phyloP scores from a whole-genome alignment of 2,888 invertebrate genomes.

The Folsomia manolachei region DNA sequence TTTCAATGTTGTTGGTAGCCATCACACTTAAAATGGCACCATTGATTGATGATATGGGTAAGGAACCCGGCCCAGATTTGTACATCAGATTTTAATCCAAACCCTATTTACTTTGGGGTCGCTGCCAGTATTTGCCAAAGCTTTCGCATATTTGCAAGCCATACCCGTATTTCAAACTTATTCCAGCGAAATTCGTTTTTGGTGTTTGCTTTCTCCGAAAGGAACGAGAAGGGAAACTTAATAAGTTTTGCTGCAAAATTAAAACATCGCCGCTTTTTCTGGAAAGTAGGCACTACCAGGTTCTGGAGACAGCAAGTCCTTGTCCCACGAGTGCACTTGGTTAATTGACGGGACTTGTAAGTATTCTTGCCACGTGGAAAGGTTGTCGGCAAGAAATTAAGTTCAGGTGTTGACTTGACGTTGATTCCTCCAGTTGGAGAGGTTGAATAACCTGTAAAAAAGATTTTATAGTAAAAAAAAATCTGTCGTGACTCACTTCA shows the following conservation, averaged over 20 bases:
- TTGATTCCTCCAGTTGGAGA: background rate
- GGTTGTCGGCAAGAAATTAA: background rate
- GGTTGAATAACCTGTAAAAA: background rate
- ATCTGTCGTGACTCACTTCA: background rate
- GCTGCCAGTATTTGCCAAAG: background rate
- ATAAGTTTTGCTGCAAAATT: background rate
- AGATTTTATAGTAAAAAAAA: background rate
- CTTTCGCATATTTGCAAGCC: too few relatives aligned
- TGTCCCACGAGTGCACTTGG: background rate
- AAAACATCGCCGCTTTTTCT: background rate
- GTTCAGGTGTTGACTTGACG: background rate
- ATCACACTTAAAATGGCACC: slow-evolving; percentile 91
- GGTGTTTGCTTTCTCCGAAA: background rate
- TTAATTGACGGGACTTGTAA: too few relatives aligned
- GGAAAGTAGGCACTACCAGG: too few relatives aligned
- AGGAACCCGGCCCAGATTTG: too few relatives aligned
- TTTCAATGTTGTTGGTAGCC: slow-evolving; percentile 85
- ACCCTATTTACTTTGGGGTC: too few relatives aligned
- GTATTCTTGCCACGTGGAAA: background rate
- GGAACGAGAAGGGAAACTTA: background rate
- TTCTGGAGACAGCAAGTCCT: background rate
- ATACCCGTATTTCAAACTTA: too few relatives aligned
- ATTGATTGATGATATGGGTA: slow-evolving; percentile 92
- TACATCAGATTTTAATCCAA: background rate
- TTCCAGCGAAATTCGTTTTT: background rate